Base-by-base conservation (phyloP, 2,888 invertebrate species). In the Hemaris fuciformis region DNA sequence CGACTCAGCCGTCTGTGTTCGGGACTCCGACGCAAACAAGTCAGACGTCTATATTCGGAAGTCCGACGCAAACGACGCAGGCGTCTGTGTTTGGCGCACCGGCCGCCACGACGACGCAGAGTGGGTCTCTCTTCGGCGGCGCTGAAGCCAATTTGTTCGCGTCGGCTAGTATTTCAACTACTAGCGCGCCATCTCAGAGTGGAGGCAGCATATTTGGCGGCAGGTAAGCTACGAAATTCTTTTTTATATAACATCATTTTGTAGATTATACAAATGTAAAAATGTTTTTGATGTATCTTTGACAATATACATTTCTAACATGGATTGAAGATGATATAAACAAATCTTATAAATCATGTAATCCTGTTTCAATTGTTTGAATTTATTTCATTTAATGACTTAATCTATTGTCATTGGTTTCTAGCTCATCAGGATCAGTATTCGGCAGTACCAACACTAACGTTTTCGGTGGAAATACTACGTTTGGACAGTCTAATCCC, bases 161-260 rank as follows among this genome's bases (percentile, higher is more conserved):
- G 1, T 77, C 88, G 0, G 89, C 90, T 13, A 91, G 84, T 69
- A 93, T 93, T 70, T 91, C 92, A 0, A 88, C 91, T 0, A 89
- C 89, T 0, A 88, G 75, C 56, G 84, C 89, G 0, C 74, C 86
- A 0, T 73, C 85, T 4, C 82, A 75, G 1, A 83, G 76, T 43
- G 82, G 84, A 5, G 88, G 88, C 53, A 90, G 77, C 69, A 85
- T 90, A 66, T 91, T 92, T 70, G 89, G 88, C 22, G 80, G 83
- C 69, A 80, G 86, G 91, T 90, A 76, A 80, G 67, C 57, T n/a
- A n/a, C n/a, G n/a, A n/a, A n/a, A n/a, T n/a, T n/a, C n/a, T n/a
- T n/a, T n/a, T n/a, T n/a, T n/a, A n/a, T n/a, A n/a, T n/a, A n/a
- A n/a, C n/a, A n/a, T n/a, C n/a, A n/a, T n/a, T n/a, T n/a, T n/a